Percentiles rank a stretch among this genome's conserved stretches.
phyloP scores from a whole-genome alignment of 2,888 invertebrate genomes.

The Agrotis exclamationis region DNA sequence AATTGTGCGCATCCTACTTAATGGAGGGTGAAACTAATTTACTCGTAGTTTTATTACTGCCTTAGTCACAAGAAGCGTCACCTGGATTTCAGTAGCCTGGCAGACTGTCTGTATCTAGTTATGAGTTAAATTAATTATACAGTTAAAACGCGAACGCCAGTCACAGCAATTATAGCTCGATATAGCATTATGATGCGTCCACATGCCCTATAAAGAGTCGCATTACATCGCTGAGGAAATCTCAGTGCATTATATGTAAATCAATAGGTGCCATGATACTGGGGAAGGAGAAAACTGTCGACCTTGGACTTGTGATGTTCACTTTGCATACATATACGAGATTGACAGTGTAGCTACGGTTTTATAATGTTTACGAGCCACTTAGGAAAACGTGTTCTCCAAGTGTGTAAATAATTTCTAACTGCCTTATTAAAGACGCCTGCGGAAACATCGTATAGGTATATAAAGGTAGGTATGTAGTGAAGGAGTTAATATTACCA shows the following conservation, averaged over 20 bases:
- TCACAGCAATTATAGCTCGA: neutral
- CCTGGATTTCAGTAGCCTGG: neutral
- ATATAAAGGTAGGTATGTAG: slow-evolving; percentile 1
- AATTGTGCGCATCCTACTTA: slow-evolving; percentile 57
- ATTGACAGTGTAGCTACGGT: slow-evolving; percentile 13
- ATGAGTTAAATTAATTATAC: slow-evolving; percentile 2
- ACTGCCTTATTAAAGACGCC: slow-evolving; percentile 20
- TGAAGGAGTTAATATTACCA: neutral
- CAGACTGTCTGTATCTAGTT: neutral
- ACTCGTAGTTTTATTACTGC: slow-evolving; percentile 29
- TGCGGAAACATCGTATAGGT: neutral
- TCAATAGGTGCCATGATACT: slow-evolving; percentile 23
- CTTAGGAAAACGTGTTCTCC: slow-evolving; percentile 30
- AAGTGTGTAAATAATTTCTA: slow-evolving; percentile 40
- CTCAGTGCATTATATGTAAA: slow-evolving; percentile 25
- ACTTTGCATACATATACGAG: slow-evolving; percentile 29
- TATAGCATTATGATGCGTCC: neutral
- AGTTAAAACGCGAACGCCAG: neutral
- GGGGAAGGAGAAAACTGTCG: slow-evolving; percentile 11
- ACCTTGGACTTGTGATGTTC: slow-evolving; percentile 26
- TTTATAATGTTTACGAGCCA: slow-evolving; percentile 19
- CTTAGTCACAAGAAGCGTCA: slow-evolving; percentile 9
- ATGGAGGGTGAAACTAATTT: slow-evolving; percentile 52
- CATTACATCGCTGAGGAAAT: slow-evolving; percentile 12
- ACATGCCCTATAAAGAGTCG: neutral